phyloP scores from a whole-genome alignment of 2,888 invertebrate species.

The Tortrix viridana region DNA sequence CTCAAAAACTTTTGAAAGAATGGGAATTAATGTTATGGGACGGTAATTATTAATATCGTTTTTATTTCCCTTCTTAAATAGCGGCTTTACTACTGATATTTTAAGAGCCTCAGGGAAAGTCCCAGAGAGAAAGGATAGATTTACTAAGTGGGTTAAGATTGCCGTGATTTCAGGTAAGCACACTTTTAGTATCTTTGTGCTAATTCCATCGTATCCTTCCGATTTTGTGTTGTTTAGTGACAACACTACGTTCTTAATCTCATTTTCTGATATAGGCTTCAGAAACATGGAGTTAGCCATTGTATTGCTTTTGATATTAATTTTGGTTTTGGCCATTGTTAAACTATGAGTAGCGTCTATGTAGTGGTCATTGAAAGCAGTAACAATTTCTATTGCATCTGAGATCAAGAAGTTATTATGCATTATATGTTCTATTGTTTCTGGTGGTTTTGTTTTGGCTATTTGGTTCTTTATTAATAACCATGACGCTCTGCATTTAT shows the following conservation, averaged over 20 bases:
- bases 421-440: neutral
- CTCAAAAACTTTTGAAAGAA: neutral
- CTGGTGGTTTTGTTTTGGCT: too few species aligned
- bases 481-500: constrained; percentile 6
- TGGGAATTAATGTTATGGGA: constrained; percentile 6
- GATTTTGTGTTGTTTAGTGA: neutral
- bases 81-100: neutral
- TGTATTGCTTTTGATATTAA: neutral
- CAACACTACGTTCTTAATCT: neutral
- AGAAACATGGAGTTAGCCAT: neutral
- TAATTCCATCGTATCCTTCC: neutral
- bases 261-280: neutral
- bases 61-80: neutral
- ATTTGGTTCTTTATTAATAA: neutral
- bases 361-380: too few species aligned
- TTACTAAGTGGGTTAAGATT: constrained; percentile 2
- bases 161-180: neutral
- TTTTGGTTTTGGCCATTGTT: neutral
- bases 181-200: neutral
- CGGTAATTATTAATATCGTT: neutral
- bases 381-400: neutral
- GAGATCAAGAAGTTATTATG: neutral
- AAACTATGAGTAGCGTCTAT: neutral
- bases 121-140: neutral
- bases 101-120: neutral